Evolutionary conservation across 2,888 invertebrate genomes (phyloP), one percentile per base, ranked within the genome.

Genomic region (Synergus gifuensis): DNA sequence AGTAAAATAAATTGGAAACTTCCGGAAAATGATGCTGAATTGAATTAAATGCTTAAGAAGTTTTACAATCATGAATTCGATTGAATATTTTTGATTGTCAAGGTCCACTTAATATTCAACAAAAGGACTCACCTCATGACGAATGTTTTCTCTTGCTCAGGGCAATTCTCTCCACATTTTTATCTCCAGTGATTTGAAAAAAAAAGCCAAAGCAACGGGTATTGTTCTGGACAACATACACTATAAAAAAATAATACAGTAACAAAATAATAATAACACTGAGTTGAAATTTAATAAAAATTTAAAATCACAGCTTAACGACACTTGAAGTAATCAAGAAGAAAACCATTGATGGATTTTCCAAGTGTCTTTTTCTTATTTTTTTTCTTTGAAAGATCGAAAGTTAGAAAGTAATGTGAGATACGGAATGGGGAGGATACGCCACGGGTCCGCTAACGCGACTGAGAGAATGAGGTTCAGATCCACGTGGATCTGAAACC

Each of bases 401-500:
- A 49, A 54, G n/a, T 14, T 40, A 1, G 18, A 40, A 18, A 40
- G 4, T 9, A 9, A 40, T 22, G 18, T n/a, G 5, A 54, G 49
- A 36, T 1, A 73, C 73, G 54, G 5, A 49, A 73, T 16, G 18
- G 54, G 28, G 36, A 36, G 4, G 54, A 73, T 54, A 16, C 73
- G 73, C 49, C 49, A 58, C 73, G 73, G 49, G 36, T 73, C 16
- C 73, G 73, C 73, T 73, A 49, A 28, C 54, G 73, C 73, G 73
- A 73, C 73, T 73, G 73, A 73, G 54, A 73, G 73, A 58, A 54
- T 42, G 40, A 42, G 9, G 42, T 66, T 66, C 40, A 12, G 66
- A 36, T 73, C 73, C 73, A 73, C 73, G 73, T 73, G 73, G 73
- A 73, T 73, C 73, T 54, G 54, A 73, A 73, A 49, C 36, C 73